Evolutionary conservation across 2,113 vertebrate species (phyloP), one percentile per base, ranked within the genome.

Genomic region (Amphilophus citrinellus): DNA sequence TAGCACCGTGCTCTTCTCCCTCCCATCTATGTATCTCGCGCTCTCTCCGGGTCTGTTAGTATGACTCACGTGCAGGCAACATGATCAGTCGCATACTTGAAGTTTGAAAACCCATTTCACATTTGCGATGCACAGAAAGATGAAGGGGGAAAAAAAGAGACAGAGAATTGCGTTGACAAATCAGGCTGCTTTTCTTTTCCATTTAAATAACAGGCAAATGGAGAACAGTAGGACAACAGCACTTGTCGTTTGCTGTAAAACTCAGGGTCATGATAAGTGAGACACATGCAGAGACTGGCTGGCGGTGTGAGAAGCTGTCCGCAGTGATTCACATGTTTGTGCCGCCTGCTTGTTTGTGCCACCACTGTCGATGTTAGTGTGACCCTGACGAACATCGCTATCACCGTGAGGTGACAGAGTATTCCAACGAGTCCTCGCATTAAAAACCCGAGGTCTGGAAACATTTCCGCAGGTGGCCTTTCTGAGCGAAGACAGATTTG

Each of bases 401-500:
- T 92, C 89, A 86, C 88, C 20, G 65, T 17, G 53, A 90, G 88
- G 89, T 79, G 87, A 91, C 90, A 84, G 87, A 87, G 61, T 83
- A 87, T 91, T 90, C 90, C 93, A 88, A 84, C 39, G 57, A 86
- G 91, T 68, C 88, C 62, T 78, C 17, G 22, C 15, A 77, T 87
- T 93, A 89, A 91, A 89, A 93, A 87, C 76, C 83, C 84, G 76
- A 85, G 82, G 90, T 92, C 93, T 92, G 92, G 90, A 92, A 94
- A 92, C 92, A 88, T 94, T 95, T 93, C 92, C 86, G 82, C 89
- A 83, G 91, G 85, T 86, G 37, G 91, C 84, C 85, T 77, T 90
- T 90, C 80, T 84, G 85, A 93, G 88, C 80, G 35, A 56, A 93
- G 91, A 93, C 89, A 90, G 90, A 95, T 95, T 94, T 95, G 94